Evolutionary conservation across 2,797 vertebrate species (phyloP), one percentile per base, ranked within the genome.

Genomic region (Sciurus vulgaris): DNA sequence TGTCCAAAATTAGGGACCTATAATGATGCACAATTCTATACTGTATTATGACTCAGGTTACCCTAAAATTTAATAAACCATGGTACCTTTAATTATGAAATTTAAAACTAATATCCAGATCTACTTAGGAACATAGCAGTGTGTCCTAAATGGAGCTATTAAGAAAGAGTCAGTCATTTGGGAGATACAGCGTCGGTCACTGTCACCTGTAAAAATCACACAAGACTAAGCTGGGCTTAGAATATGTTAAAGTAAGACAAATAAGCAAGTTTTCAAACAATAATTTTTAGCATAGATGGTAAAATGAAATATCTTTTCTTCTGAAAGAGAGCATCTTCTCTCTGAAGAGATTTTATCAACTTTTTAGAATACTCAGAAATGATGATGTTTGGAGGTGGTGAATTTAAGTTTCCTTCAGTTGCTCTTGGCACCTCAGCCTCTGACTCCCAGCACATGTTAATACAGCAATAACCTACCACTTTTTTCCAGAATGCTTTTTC

Each of bases 1-100:
- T 98, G 98, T 97, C 98, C 96, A 96, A 94, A 97, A 84, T 30
- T 54, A 97, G 97, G 97, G 95, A 89, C 94, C 61, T 84, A 0
- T 91, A 73, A 47, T 44, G 79, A 93, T 85, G 92, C 87, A 92
- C 61, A 72, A 12, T 91, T 93, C 54, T 77, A 6, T 86, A 81
- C 24, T 74, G 69, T 22, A 49, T 26, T 56, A 15, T 73, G 74
- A 78, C n/a, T 89, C 72, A 78, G 26, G 47, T 47, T 44, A 24
- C 26, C 54, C 51, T 7, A 7, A 14, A 79, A 54, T 20, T n/a
- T 90, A 81, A 47, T 41, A n/a, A 44, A 9, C 38, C 38, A 1
- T 65, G 70, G 82, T 73, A 24, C 61, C 15, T 59, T 93, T 72
- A 82, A 35, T 33, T 17, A 14, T 33, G 56, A 79, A 90, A 70